These are phyloP conservation scores for Plebejus argus DNA, from an alignment of 2,888 invertebrate genomes.

Conservation along the genomic window DNA sequence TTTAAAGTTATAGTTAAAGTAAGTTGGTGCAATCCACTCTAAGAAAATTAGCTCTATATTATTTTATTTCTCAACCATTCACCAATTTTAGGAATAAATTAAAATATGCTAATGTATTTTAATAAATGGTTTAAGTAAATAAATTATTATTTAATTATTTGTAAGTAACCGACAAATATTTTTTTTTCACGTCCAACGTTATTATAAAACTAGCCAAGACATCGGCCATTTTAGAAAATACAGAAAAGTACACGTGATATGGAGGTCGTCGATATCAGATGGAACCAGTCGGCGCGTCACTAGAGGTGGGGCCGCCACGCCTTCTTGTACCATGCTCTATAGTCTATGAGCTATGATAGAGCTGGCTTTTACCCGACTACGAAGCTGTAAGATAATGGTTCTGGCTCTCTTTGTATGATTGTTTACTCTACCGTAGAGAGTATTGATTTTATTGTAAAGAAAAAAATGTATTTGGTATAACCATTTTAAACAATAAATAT, in stretches of 20 bases:
- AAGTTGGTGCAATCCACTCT: too few relatives aligned
- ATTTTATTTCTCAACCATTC: too few relatives aligned
- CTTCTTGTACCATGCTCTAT: constrained; percentile 1
- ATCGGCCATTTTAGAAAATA: constrained; percentile 11
- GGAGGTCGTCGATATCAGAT: constrained; percentile 5
- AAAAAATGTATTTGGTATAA: too few relatives aligned
- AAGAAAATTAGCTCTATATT: too few relatives aligned
- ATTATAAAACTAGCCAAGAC: background rate
- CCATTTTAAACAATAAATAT: too few relatives aligned
- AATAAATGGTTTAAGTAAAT: too few relatives aligned
- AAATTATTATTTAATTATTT: too few relatives aligned
- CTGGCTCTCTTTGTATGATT: background rate
- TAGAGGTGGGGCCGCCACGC: constrained; percentile 26
- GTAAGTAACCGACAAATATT: too few relatives aligned
- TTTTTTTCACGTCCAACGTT: background rate
- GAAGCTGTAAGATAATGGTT: background rate
- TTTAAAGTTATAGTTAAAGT: too few relatives aligned
- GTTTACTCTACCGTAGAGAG: background rate
- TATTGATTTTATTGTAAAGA: too few relatives aligned
- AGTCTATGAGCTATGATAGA: background rate
- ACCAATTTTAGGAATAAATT: too few relatives aligned
- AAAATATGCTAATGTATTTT: too few relatives aligned
- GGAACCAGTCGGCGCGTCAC: constrained; percentile 19
- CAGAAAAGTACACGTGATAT: constrained; percentile 18
- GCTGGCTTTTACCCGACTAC: background rate